Conservation (phyloP, 2,797 vertebrate species). For the Crocidura indochinensis region DNA sequence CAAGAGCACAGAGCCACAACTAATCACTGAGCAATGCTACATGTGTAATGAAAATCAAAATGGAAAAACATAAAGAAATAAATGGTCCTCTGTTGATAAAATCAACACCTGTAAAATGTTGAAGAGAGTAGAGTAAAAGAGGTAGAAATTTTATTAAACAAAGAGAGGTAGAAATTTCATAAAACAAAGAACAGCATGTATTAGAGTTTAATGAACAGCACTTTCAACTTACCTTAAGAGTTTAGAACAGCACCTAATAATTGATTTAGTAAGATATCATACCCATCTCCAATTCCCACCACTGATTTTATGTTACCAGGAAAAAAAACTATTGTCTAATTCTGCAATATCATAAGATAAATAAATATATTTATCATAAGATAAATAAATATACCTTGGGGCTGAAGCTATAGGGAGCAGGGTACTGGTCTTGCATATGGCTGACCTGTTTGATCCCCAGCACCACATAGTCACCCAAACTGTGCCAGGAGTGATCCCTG, state of each 20-base stretch:
- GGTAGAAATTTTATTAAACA: neutral
- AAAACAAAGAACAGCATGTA: neutral
- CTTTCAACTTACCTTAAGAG: neutral
- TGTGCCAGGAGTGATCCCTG: too few species aligned
- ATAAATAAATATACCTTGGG: neutral
- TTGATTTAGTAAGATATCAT: neutral
- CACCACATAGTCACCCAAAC: too few species aligned
- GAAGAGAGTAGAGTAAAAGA: neutral
- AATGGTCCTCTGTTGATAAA: conserved; percentile 48
- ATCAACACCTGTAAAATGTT: conserved; percentile 47
- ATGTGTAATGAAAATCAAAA: too few species aligned
- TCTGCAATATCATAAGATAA: conserved; percentile 3
- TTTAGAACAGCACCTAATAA: conserved; percentile 29
- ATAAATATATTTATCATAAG: conserved; percentile 23
- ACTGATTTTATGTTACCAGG: neutral
- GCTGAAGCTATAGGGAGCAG: neutral
- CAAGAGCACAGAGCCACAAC: too few species aligned
- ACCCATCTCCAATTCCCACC: neutral
- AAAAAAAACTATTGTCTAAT: neutral
- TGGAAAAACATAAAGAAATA: too few species aligned
- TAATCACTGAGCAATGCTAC: too few species aligned
- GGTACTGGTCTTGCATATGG: too few species aligned
- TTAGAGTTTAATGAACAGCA: neutral
- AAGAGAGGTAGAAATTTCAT: conserved; percentile 20
- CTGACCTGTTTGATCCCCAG: too few species aligned